Evolutionary conservation across 1,140 invertebrate species (phyloP).

Genomic region (Drosophila saltans): DNA sequence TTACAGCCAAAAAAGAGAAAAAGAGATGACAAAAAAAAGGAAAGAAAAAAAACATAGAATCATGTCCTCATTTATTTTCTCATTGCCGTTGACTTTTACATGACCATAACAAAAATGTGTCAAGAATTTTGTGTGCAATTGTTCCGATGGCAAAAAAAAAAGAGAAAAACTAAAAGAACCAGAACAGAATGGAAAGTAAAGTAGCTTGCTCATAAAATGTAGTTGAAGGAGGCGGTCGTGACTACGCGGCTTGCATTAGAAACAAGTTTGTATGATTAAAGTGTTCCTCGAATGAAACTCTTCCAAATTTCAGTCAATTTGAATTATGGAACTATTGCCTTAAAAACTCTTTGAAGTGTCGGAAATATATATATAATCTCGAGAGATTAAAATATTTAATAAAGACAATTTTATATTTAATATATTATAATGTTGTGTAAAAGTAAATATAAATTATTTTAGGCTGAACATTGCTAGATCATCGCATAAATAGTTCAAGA

Average conservation of each 20-base stretch:
- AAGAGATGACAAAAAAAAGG: not conserved
- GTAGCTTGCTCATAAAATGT: constrained; percentile 35
- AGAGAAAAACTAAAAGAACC: constrained; percentile 1
- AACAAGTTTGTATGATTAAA: constrained; percentile 4
- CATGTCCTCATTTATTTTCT: constrained; percentile 59
- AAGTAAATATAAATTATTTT: too few species aligned
- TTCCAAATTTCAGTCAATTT: not conserved
- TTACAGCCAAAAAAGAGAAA: constrained; percentile 35
- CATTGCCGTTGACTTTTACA: constrained; percentile 72
- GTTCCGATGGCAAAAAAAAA: constrained; percentile 12
- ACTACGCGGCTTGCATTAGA: constrained; percentile 36
- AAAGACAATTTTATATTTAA: too few species aligned
- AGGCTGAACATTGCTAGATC: too few species aligned
- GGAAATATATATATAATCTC: too few species aligned
- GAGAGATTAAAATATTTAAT: too few species aligned
- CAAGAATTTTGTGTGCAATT: constrained; percentile 54
- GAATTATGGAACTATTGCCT: not conserved
- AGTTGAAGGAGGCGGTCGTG: constrained; percentile 16
- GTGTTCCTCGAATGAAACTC: not conserved
- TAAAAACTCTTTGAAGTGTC: too few species aligned
- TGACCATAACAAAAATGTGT: constrained; percentile 63
- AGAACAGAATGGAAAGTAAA: constrained; percentile 40
- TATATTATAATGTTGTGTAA: too few species aligned
- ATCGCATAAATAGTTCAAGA: too few species aligned
- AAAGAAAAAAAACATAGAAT: constrained; percentile 6